Evolutionary conservation across 2,888 invertebrate species (phyloP), one percentile per base, ranked within the genome.

Genomic region (Cistogaster globosa): DNA sequence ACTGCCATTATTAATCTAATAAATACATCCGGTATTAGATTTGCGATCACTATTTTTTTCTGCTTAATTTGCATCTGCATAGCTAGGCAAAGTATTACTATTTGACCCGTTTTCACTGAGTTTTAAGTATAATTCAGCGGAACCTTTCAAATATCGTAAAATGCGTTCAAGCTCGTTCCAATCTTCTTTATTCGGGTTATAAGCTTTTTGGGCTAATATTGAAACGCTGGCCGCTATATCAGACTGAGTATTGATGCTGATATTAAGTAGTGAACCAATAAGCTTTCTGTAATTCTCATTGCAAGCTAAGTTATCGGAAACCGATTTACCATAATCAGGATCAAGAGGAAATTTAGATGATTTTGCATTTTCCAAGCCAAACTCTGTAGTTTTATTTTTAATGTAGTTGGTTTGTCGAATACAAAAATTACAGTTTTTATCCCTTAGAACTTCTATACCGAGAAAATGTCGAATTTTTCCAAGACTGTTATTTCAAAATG

Each of bases 221-320:
- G 32, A 32, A 32, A 32, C 6, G 32, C 32, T 32, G 32, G 6
- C 32, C 32, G 32, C 32, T 32, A 32, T 32, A 22, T 42, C 20
- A 18, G 62, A 42, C 7, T 18, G 8, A 20, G 62, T 38, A 22
- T 42, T 38, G 5, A 38, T 42, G 20, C 36, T 38, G 12, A 42
- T 62, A 38, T 62, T 20, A 42, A 62, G 14, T 62, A 62, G 32
- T 60, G 38, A 60, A 60, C 38, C 38, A 48, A 63, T 22, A 42
- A 63, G n/a, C 12, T 63, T 62, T 42, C 14, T 18, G 42, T 62
- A 42, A 20, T 45, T 9, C 2, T 45, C 38, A 45, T 65, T 65
- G 7, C 63, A 48, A 2, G 16, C 16, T 12, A 62, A 62, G 20
- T 42, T 62, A 6, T 62, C 45, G 16, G 62, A 45, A 22, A 26